phyloP scores from a whole-genome alignment of 2,797 vertebrate genomes.

The Nannoperca australis region DNA sequence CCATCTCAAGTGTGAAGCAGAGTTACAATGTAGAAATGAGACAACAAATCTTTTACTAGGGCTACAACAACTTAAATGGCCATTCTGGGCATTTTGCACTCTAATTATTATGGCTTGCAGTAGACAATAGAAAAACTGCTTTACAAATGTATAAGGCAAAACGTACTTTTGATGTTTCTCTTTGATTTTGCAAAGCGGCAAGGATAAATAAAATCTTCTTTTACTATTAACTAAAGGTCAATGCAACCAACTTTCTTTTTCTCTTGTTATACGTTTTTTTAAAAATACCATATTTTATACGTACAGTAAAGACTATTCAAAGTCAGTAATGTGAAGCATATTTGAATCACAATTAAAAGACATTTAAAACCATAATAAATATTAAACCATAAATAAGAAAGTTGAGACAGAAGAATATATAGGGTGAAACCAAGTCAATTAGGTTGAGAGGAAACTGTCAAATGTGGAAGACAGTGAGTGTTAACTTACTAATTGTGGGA shows the following conservation, averaged over 20 bases:
- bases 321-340: not conserved
- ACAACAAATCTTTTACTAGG: conserved; percentile 66
- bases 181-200: not conserved
- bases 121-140: not conserved
- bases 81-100: conserved; percentile 52
- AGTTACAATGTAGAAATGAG: conserved; percentile 57
- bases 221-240: not conserved
- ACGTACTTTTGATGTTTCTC: not conserved
- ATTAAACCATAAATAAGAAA: not conserved
- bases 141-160: conserved; percentile 10
- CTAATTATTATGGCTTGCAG: conserved; percentile 10
- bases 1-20: conserved; percentile 68
- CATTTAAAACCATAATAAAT: not conserved
- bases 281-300: not conserved
- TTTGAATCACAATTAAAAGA: not conserved
- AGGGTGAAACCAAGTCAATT: not conserved
- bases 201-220: not conserved
- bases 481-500: conserved; percentile 45
- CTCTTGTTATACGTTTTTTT: not conserved
- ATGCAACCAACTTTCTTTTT: not conserved
- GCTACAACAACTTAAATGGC: conserved; percentile 46
- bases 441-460: conserved; percentile 22
- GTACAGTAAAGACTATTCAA: not conserved
- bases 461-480: conserved; percentile 1
- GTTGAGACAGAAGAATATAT: not conserved